Evolutionary conservation across 2,113 vertebrate species (phyloP), one percentile per base, ranked within the genome.

Genomic region (Nyctereutes procyonoides): DNA sequence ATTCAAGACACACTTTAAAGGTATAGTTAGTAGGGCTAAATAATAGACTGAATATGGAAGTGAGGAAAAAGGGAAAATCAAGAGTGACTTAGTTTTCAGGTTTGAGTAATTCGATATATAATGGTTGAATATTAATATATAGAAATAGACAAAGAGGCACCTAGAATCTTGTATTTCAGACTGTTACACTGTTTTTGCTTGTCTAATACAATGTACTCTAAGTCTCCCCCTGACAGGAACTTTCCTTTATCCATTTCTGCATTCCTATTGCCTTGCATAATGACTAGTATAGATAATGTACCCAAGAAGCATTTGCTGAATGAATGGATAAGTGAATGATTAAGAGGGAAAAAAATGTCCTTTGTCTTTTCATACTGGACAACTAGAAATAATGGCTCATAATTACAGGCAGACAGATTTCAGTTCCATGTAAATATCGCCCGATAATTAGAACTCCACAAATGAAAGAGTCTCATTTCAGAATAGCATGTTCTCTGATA

Each of bases 361-460:
- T 94, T 91, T 92, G 8, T 88, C 19, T 92, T 93, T 89, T 96
- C 35, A 69, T n/a, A 88, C 26, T 94, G 90, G 69, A 85, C 83
- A 95, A 91, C 38, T 76, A 76, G 82, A 95, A 89, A 93, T 90
- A 96, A 97, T 84, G 26, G 60, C 19, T 92, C 53, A 92, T 79
- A 86, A 95, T 96, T 95, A 83, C 0, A 95, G 71, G n/a, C 62
- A 96, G 88, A 86, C 15, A 81, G 43, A 90, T 90, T 96, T 92
- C 26, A 96, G 16, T 91, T 96, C 65, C 82, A 26, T 86, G 73
- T 95, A 97, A 97, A 96, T 98, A 95, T 88, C 92, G n/a, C 76
- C 77, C 90, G 85, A 93, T 90, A 95, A 92, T 98, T 96, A 90
- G 32, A 95, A 80, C 38, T 89, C 35, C 7, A 88, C 35, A 94